Evolutionary conservation across 2,113 vertebrate genomes (phyloP), one percentile per base, ranked within the genome.

Genomic region (Brachyistius frenatus): DNA sequence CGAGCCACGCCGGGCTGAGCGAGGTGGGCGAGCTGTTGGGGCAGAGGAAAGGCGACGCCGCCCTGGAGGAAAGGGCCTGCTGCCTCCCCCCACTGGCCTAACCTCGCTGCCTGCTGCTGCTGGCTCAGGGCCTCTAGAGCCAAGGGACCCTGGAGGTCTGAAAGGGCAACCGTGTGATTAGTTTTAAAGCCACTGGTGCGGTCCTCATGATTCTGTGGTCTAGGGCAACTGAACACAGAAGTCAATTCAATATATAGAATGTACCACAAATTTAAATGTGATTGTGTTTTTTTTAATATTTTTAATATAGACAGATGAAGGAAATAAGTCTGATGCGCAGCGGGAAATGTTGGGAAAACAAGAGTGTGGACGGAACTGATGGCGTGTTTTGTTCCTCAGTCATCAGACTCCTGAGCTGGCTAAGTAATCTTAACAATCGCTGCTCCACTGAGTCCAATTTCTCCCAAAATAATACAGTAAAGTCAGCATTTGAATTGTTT

Each of bases 11-110:
- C 93, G 0, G 96, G 96, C 92, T 97, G 98, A 87, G 96, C 92
- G 57, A 99, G 95, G 83, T 96, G 97, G 58, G 95, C 94, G 68
- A 98, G 95, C 89, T 97, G 97, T 79, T 94, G 97, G 67, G 95
- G 95, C 88, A 97, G 92, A 49, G 97, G 94, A 91, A 96, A 97
- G 14, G 98, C 93, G 66, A 97, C 91, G 47, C 93, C 82, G 64
- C 97, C 95, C 87, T 96, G 97, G 79, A 99, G 94, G 86, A 94
- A 98, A 81, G 97, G 95, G 8, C 95, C 95, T 11, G 96, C 95
- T 70, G 96, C 95, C 70, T 99, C 98, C 4, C 92, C 96, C 98
- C 98, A 99, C 86, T 97, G 98, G 85, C 98, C 96, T 52, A 99
- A 83, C 83, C 97, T 96, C 30, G 94, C 95, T 78, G 96, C 96